phyloP scores from a whole-genome alignment of 2,113 vertebrate species.

The human (Homo sapiens) region GRCh38 chr14:105701001-105701500 shows the following conservation, averaged over 20 bases:
- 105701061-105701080: not conserved
- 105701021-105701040: not conserved
- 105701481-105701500: not conserved
- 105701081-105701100: not conserved
- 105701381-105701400: too few relatives aligned
- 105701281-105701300: not conserved
- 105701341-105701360: not conserved
- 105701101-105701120: conserved; percentile 52
- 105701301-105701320: not conserved
- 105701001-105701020: not conserved
- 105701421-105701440: not conserved
- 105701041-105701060: not conserved
- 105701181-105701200: not conserved
- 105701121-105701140: conserved; percentile 49
- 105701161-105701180: conserved; percentile 59
- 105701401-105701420: not conserved
- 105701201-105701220: not conserved
- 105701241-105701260: not conserved
- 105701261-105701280: not conserved
- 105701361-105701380: not conserved
- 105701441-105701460: not conserved
- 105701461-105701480: too few relatives aligned
- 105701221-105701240: not conserved
- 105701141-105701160: not conserved
- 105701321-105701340: not conserved